Evolutionary conservation across 2,888 invertebrate genomes (phyloP).

Genomic region (Amiota mariae): DNA sequence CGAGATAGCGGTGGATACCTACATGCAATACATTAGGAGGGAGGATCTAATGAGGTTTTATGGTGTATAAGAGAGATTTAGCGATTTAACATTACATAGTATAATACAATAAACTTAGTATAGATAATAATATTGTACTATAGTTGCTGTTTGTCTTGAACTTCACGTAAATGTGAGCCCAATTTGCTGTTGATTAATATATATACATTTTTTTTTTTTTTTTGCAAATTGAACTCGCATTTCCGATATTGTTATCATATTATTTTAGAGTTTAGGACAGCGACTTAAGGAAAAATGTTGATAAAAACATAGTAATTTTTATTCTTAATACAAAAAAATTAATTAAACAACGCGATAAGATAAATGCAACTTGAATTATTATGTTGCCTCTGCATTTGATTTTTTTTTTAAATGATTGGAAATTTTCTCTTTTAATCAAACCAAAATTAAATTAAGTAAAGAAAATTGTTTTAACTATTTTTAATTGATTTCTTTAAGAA

Average conservation of each 20-base stretch:
- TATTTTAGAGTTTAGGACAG: background rate
- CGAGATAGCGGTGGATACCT: too few relatives aligned
- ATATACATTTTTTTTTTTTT: conserved; percentile 46
- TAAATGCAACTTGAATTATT: too few relatives aligned
- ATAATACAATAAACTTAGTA: too few relatives aligned
- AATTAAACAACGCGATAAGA: conserved; percentile 40
- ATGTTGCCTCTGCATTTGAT: conserved; percentile 24
- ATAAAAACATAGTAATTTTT: conserved; percentile 71
- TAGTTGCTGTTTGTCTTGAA: too few relatives aligned
- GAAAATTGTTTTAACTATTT: conserved; percentile 1
- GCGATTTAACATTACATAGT: too few relatives aligned
- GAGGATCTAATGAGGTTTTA: too few relatives aligned
- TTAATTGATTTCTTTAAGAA: background rate
- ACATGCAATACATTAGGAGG: too few relatives aligned
- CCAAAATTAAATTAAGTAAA: background rate
- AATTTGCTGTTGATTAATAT: conserved; percentile 29
- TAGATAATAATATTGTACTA: too few relatives aligned
- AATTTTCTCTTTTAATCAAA: background rate
- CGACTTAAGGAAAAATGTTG: conserved; percentile 57
- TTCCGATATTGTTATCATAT: background rate
- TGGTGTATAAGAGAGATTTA: too few relatives aligned
- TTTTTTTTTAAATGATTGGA: conserved; percentile 18
- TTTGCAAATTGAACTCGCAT: conserved; percentile 11
- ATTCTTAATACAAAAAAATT: conserved; percentile 68
- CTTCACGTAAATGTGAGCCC: too few relatives aligned